These are phyloP conservation scores for Battus philenor DNA, from an alignment of 1,140 invertebrate genomes.

Conservation along the genomic window DNA sequence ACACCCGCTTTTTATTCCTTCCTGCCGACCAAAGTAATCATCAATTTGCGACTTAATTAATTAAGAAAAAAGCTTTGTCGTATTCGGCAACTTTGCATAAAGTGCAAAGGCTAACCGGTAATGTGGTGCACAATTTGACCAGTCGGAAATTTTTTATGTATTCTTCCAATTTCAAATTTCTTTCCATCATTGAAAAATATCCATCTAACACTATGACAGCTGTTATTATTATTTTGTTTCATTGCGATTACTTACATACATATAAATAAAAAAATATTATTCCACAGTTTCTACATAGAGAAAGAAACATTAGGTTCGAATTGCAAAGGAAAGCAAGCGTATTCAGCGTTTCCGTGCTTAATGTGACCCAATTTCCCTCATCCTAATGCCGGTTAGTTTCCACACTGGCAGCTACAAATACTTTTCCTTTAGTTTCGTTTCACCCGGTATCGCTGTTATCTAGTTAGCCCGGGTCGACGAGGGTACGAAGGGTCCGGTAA, in stretches of 20 bases:
- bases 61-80: conserved; percentile 62
- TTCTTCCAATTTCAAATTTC: no score
- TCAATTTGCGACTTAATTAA: conserved; percentile 74
- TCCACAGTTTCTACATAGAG: no score
- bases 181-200: no score
- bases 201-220: no score
- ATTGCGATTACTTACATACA: no score
- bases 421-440: conserved; percentile 67
- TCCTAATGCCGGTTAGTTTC: conserved; percentile 49
- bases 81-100: conserved; percentile 19
- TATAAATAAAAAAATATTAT: no score
- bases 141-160: no score
- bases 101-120: no score
- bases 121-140: no score
- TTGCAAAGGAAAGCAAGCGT: not conserved
- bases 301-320: not conserved
- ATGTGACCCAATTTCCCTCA: conserved; percentile 52
- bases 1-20: conserved; percentile 69
- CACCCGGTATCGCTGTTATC: conserved; percentile 63
- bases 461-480: conserved; percentile 65
- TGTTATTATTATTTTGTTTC: no score
- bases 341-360: conserved; percentile 20
- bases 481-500: conserved; percentile 60
- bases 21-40: conserved; percentile 72
- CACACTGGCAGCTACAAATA: conserved; percentile 48